A percentile compares a stretch with the other conserved stretches of the same genome.
Conservation (phyloP, 1,140 invertebrate species). For the Hylaeus anthracinus region DNA sequence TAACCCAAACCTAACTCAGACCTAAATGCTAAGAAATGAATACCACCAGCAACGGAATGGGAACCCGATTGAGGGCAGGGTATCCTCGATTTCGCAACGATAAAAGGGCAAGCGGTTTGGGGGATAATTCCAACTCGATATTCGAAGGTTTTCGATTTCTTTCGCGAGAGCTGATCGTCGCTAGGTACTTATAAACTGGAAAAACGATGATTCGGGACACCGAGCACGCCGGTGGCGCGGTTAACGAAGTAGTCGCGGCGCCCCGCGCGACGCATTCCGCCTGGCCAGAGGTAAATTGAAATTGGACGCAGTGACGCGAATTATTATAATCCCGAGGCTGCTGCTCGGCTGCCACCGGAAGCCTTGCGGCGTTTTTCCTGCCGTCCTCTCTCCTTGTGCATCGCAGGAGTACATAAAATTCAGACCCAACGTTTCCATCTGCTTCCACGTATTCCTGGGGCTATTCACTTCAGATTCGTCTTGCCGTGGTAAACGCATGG, state of each 20-base stretch:
- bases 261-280: slow-evolving; percentile 36
- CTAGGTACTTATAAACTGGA: slow-evolving; percentile 12
- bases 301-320: slow-evolving; percentile 76
- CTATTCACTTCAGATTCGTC: background rate
- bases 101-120: background rate
- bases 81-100: no score
- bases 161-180: background rate
- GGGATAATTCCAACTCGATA: slow-evolving; percentile 8
- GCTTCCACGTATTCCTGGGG: background rate
- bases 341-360: slow-evolving; percentile 12
- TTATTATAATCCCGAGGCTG: slow-evolving; percentile 75
- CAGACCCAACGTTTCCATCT: slow-evolving; percentile 15
- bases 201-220: slow-evolving; percentile 17
- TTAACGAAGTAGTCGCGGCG: slow-evolving; percentile 52
- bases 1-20: no score
- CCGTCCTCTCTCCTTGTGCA: background rate
- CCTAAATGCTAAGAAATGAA: no score
- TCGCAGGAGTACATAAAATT: slow-evolving; percentile 17
- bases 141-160: background rate
- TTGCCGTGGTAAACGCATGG: no score
- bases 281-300: slow-evolving; percentile 72
- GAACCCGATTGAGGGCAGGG: no score
- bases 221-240: slow-evolving; percentile 13
- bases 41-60: no score
- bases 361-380: slow-evolving; percentile 63